Evolutionary conservation across 1,140 invertebrate species (phyloP), one percentile per base, ranked within the genome.

Genomic region (Thaumetopoea pityocampa): DNA sequence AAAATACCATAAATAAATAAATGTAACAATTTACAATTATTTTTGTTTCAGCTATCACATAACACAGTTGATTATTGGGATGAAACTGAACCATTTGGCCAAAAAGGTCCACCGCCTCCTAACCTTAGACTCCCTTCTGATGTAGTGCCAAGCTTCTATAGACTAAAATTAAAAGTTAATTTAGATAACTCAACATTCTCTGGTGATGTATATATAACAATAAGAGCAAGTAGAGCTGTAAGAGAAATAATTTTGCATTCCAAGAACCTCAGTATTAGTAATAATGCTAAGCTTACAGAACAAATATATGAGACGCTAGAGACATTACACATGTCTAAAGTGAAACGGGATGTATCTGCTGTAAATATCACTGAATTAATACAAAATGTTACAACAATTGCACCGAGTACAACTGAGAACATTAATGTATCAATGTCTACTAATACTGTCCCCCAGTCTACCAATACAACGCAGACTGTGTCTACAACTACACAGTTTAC

Each of bases 81-180:
- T 51, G 73, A 79, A 24, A 46, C 52, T 6, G 65, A 79, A 42
- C 71, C 68, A 23, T 83, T 80, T 51, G 65, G 66, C 8, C 55
- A 62, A 28, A 40, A 50, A 8, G 42, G 14, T 17, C 22, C 36
- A 9, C 66, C 66, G 2, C 69, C 76, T 15, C 63, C 67, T 5
- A 60, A 79, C 23, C 57, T 84, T 0, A 83, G 91, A 23, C 83
- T 94, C 0, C 89, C 90, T 7, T 74, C 71, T n/a, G 64, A 77
- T 41, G 78, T 93, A 1, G 63, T 86, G 3, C 93, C 94, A 6
- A 85, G 83, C 14, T 89, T 91, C 58, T 95, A 95, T 64, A 88
- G 88, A 37, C 56, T 95, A 1, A 87, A 88, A 33, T 70, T 95
- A 10, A 80, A 86, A 38, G 87, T 89, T 1, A 86, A 90, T 64